Conservation (phyloP, 2,888 invertebrate species). For the Hydrotaea cyrtoneurina region DNA sequence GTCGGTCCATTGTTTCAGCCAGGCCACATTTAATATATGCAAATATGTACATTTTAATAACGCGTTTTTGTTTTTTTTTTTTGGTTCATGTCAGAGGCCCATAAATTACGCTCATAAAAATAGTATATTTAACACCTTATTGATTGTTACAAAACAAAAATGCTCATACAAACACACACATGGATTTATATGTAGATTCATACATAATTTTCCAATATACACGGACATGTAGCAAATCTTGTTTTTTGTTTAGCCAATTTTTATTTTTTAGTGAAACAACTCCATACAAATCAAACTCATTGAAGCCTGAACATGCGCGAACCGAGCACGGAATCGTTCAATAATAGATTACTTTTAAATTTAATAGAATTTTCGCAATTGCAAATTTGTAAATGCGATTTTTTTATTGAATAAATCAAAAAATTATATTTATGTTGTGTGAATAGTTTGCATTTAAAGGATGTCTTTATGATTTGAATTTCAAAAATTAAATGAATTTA, state of each 20-base stretch:
- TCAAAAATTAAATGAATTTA: constrained; percentile 1
- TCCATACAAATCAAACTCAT: not conserved
- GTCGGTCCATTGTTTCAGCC: not conserved
- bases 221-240: not conserved
- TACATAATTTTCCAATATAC: not conserved
- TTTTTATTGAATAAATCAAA: not conserved
- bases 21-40: not conserved
- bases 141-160: not conserved
- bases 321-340: not conserved
- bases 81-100: not conserved
- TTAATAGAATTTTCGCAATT: constrained; percentile 9
- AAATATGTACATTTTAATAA: not conserved
- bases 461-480: not conserved
- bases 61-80: constrained; percentile 22
- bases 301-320: not conserved
- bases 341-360: not conserved
- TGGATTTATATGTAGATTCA: not conserved
- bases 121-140: constrained; percentile 26
- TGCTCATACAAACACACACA: not conserved
- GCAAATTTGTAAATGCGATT: not conserved
- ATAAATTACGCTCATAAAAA: constrained; percentile 26
- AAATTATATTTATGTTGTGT: not conserved
- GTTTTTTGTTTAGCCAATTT: not conserved
- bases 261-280: not conserved
- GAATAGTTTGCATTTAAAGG: not conserved